Evolutionary conservation across 2,888 invertebrate species (phyloP).

Genomic region (Pycnomerus fuliginosus): DNA sequence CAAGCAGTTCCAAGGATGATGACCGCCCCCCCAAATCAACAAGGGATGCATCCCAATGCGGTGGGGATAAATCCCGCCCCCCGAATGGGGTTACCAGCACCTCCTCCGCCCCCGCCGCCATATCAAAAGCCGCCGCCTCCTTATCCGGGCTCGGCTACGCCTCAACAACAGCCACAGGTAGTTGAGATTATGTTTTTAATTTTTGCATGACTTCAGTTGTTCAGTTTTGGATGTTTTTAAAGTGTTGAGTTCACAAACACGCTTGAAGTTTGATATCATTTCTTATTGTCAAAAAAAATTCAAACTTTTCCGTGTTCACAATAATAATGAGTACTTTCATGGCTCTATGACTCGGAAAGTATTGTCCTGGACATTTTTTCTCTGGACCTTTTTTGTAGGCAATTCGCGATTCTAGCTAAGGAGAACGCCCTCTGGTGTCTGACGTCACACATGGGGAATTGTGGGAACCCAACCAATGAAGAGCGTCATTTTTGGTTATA

Average conservation of each 20-base stretch:
- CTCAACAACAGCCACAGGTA: slow-evolving; percentile 38
- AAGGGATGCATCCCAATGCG: slow-evolving; percentile 34
- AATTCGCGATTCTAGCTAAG: too few relatives aligned
- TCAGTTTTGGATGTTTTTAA: slow-evolving; percentile 17
- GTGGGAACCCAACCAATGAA: too few relatives aligned
- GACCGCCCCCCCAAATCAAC: slow-evolving; percentile 27
- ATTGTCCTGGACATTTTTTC: too few relatives aligned
- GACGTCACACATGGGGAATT: too few relatives aligned
- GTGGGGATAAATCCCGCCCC: slow-evolving; percentile 51
- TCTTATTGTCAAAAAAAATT: slow-evolving; percentile 3
- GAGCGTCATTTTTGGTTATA: too few relatives aligned
- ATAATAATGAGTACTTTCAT: too few relatives aligned
- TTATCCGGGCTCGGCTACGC: slow-evolving; percentile 59
- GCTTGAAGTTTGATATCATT: neutral
- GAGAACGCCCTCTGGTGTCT: too few relatives aligned
- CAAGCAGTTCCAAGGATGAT: slow-evolving; percentile 39
- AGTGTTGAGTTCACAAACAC: slow-evolving; percentile 5
- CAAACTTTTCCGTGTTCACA: neutral
- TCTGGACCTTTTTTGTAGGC: too few relatives aligned
- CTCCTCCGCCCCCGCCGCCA: slow-evolving; percentile 71
- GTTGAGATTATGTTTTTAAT: slow-evolving; percentile 4
- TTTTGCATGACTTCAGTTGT: slow-evolving; percentile 21
- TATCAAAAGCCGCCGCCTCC: slow-evolving; percentile 71
- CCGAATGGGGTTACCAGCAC: slow-evolving; percentile 50
- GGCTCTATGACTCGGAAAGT: too few relatives aligned